Conservation (phyloP, 2,113 vertebrate genomes). For the Athene cunicularia region DNA sequence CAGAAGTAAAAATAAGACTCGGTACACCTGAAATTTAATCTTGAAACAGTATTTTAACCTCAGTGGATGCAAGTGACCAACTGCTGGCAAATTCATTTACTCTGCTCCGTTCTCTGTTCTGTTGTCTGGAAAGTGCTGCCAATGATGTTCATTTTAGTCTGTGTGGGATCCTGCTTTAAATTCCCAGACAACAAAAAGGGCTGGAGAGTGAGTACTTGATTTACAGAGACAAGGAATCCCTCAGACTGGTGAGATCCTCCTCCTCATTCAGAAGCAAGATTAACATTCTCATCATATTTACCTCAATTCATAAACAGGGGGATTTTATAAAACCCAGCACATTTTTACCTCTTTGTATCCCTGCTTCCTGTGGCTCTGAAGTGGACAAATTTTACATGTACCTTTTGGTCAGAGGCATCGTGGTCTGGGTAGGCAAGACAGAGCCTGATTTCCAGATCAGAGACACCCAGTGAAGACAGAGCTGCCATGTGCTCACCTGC, state of each 20-base stretch:
- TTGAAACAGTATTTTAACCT: not conserved
- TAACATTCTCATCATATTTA: not conserved
- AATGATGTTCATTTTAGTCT: not conserved
- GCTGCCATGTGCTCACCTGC: accelerated
- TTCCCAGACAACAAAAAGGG: not conserved
- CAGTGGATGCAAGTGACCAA: not conserved
- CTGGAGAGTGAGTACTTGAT: not conserved
- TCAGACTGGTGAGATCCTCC: not conserved
- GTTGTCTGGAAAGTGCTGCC: not conserved
- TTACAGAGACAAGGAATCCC: not conserved
- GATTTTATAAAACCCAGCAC: not conserved
- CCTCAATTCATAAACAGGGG: not conserved
- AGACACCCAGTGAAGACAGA: not conserved
- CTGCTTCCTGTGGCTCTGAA: not conserved
- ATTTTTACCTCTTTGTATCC: not conserved
- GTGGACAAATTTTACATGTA: not conserved
- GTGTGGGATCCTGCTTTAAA: not conserved
- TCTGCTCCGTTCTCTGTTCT: not conserved
- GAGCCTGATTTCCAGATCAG: not conserved
- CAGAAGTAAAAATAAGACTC: not conserved
- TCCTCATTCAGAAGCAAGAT: not conserved
- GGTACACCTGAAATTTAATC: not conserved
- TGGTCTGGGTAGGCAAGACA: not conserved
- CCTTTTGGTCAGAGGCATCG: not conserved
- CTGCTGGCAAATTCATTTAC: not conserved